These are phyloP conservation scores for Cichladusa arquata DNA, from an alignment of 2,113 vertebrate species.

Conservation along the genomic window DNA sequence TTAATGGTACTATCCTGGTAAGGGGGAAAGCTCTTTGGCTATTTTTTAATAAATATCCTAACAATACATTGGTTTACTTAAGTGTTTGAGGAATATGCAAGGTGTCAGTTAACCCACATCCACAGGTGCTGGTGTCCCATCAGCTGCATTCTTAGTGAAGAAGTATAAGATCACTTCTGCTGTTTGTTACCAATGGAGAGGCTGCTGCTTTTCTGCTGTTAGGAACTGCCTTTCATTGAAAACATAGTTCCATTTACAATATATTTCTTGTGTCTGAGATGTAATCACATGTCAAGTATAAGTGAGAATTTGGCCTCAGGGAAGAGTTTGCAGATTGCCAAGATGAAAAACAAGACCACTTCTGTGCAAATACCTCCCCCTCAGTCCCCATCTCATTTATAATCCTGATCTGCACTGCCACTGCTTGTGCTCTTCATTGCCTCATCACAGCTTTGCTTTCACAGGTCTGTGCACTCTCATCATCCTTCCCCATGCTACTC, in stretches of 20 bases:
- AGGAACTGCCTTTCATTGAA: not conserved
- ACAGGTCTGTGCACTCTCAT: not conserved
- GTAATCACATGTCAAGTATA: not conserved
- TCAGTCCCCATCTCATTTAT: not conserved
- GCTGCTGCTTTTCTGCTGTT: not conserved
- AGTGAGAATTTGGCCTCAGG: not conserved
- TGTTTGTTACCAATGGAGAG: not conserved
- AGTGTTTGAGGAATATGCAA: not conserved
- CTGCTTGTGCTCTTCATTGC: not conserved
- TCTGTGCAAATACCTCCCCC: not conserved
- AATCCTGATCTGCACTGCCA: not conserved
- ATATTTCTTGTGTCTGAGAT: not conserved
- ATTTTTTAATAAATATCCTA: not conserved
- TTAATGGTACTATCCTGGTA: not conserved
- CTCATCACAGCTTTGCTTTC: not conserved
- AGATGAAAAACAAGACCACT: not conserved
- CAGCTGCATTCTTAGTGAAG: not conserved
- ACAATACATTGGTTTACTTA: not conserved
- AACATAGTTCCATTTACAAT: not conserved
- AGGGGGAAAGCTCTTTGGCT: not conserved
- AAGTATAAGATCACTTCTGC: not conserved
- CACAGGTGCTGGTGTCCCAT: not conserved
- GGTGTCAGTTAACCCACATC: not conserved
- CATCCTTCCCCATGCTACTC: not conserved
- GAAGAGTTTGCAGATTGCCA: not conserved